Evolutionary conservation across 2,888 invertebrate genomes (phyloP).

Genomic region (Cryptocheilus praepositus): DNA sequence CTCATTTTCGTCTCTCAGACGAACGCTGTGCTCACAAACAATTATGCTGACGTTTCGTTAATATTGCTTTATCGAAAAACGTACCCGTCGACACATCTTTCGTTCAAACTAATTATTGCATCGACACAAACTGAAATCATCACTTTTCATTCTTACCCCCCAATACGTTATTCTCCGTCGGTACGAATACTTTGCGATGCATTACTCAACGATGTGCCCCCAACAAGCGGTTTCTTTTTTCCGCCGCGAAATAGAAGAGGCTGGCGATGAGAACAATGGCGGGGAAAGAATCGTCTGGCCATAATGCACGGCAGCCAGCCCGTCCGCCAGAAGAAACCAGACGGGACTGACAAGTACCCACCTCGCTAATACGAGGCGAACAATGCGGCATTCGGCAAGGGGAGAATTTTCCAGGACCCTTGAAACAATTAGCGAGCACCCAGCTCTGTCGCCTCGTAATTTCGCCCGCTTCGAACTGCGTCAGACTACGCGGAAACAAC

Average conservation of each 20-base stretch:
- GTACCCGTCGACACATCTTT: no score
- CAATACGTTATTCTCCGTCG: not conserved
- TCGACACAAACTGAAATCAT: no score
- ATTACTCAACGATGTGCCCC: no score
- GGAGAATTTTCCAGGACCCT: conserved; percentile 42
- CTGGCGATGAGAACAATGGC: conserved; percentile 41
- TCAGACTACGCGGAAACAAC: not conserved
- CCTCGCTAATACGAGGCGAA: conserved; percentile 48
- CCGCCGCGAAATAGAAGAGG: conserved; percentile 27
- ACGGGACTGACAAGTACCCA: conserved; percentile 39
- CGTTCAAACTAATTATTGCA: no score
- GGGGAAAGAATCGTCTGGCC: conserved; percentile 49
- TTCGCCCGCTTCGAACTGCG: conserved; percentile 18
- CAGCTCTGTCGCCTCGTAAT: conserved; percentile 31
- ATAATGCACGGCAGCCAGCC: conserved; percentile 30
- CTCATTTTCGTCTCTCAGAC: no score
- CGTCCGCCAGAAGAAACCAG: conserved; percentile 19
- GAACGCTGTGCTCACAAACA: no score
- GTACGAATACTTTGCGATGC: no score
- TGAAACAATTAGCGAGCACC: conserved; percentile 48
- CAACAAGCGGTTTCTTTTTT: conserved; percentile 7
- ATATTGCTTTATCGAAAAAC: no score
- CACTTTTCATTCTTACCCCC: not conserved
- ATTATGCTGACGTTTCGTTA: no score
- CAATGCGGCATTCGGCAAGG: conserved; percentile 37